These are phyloP conservation scores for Proctacanthus coquilletti DNA, from an alignment of 1,140 invertebrate genomes.

Conservation along the genomic window DNA sequence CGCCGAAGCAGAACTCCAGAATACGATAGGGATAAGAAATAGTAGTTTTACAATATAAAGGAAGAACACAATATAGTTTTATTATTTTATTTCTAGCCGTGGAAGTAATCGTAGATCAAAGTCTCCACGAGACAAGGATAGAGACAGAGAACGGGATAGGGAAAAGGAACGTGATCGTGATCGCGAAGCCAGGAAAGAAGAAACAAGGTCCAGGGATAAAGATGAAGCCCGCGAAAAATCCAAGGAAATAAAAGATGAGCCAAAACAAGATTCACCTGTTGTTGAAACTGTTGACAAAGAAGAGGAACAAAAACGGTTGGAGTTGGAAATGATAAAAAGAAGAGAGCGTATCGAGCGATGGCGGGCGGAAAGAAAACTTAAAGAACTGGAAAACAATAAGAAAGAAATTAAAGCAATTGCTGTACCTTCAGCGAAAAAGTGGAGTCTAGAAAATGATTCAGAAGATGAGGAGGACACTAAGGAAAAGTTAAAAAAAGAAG, in stretches of 20 bases:
- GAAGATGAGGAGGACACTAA: conserved; percentile 44
- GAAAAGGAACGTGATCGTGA: conserved; percentile 25
- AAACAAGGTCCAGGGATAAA: conserved; percentile 9
- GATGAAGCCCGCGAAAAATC: not conserved
- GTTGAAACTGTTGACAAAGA: conserved; percentile 35
- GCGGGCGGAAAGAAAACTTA: conserved; percentile 75
- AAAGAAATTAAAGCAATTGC: conserved; percentile 39
- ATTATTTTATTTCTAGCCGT: conserved; percentile 20
- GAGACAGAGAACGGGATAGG: conserved; percentile 20
- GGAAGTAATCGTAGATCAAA: conserved; percentile 3
- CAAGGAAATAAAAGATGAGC: conserved; percentile 11
- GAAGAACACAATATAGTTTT: not conserved
- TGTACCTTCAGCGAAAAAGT: conserved; percentile 51
- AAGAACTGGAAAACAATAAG: conserved; percentile 61
- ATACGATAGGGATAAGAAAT: conserved; percentile 9
- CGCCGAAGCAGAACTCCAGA: conserved; percentile 26
- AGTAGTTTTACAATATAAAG: not conserved
- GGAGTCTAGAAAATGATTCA: conserved; percentile 84
- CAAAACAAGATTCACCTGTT: conserved; percentile 10
- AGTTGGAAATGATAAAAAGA: conserved; percentile 92
- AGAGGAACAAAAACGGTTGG: conserved; percentile 75
- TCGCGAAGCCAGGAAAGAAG: conserved; percentile 11
- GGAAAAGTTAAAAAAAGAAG: conserved; percentile 35
- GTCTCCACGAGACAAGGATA: conserved; percentile 3
- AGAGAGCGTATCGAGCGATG: conserved; percentile 86